These are phyloP conservation scores for Eupeodes latifasciatus DNA, from an alignment of 2,888 invertebrate species.

Conservation along the genomic window DNA sequence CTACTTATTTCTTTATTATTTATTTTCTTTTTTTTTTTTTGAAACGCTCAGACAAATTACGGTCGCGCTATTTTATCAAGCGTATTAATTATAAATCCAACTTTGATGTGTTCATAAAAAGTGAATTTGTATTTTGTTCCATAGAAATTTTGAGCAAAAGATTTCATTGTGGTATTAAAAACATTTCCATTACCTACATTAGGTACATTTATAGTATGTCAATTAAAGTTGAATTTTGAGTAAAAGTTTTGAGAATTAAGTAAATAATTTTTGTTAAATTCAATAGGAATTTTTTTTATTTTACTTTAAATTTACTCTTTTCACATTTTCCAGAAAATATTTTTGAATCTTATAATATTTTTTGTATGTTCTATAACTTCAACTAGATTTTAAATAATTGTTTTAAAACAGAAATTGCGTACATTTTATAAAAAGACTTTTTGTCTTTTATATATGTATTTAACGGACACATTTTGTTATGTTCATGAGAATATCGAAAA, in stretches of 20 bases:
- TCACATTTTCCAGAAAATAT: too few relatives aligned
- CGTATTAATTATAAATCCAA: conserved; percentile 25
- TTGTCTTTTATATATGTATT: too few relatives aligned
- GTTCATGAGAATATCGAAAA: too few relatives aligned
- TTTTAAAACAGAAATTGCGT: too few relatives aligned
- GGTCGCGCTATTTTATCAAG: conserved; percentile 17
- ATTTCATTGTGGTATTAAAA: neutral
- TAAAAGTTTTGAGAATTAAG: neutral
- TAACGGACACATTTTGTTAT: too few relatives aligned
- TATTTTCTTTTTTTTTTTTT: neutral
- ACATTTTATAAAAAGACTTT: too few relatives aligned
- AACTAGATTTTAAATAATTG: too few relatives aligned
- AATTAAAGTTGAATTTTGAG: neutral
- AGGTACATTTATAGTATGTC: neutral
- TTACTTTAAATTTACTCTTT: too few relatives aligned
- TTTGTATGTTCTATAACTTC: too few relatives aligned
- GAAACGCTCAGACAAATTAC: conserved; percentile 8
- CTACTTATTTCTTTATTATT: neutral
- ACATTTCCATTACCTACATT: neutral
- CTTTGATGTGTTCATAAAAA: conserved; percentile 31
- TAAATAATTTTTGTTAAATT: too few relatives aligned
- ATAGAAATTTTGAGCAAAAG: neutral
- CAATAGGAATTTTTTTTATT: too few relatives aligned
- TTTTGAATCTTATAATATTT: too few relatives aligned
- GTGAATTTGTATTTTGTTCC: conserved; percentile 10